These are phyloP conservation scores for Morpho deidamia DNA, from an alignment of 2,888 invertebrate species.

Conservation along the genomic window DNA sequence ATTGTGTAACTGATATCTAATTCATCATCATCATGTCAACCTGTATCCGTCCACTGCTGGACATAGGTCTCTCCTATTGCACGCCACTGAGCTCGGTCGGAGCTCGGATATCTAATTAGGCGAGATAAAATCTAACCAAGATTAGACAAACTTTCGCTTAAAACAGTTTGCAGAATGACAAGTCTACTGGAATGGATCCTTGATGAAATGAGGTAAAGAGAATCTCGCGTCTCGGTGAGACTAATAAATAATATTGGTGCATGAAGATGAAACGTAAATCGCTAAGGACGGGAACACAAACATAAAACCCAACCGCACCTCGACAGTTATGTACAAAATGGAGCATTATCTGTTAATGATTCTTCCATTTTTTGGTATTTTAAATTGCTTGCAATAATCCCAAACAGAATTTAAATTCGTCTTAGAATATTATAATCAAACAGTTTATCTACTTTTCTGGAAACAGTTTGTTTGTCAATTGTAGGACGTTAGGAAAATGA, in stretches of 20 bases:
- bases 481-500: too few species aligned
- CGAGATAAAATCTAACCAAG: too few species aligned
- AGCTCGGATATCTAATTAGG: too few species aligned
- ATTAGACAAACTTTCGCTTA: not conserved
- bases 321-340: slow-evolving; percentile 28
- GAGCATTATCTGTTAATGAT: slow-evolving; percentile 9
- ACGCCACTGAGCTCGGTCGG: too few species aligned
- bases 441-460: too few species aligned
- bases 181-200: slow-evolving; percentile 54
- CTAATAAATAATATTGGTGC: slow-evolving; percentile 37
- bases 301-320: slow-evolving; percentile 50
- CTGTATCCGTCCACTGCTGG: too few species aligned
- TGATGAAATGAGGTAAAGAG: slow-evolving; percentile 33
- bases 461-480: too few species aligned
- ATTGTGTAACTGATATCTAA: too few species aligned
- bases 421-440: too few species aligned
- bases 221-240: slow-evolving; percentile 30
- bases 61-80: too few species aligned
- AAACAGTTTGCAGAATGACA: slow-evolving; percentile 4
- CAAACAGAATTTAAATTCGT: too few species aligned
- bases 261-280: slow-evolving; percentile 44
- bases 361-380: not conserved
- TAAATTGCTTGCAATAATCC: not conserved
- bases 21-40: too few species aligned
- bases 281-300: slow-evolving; percentile 76